These are phyloP conservation scores for Trichogramma evanescens DNA, from an alignment of 2,888 invertebrate species.

Conservation along the genomic window DNA sequence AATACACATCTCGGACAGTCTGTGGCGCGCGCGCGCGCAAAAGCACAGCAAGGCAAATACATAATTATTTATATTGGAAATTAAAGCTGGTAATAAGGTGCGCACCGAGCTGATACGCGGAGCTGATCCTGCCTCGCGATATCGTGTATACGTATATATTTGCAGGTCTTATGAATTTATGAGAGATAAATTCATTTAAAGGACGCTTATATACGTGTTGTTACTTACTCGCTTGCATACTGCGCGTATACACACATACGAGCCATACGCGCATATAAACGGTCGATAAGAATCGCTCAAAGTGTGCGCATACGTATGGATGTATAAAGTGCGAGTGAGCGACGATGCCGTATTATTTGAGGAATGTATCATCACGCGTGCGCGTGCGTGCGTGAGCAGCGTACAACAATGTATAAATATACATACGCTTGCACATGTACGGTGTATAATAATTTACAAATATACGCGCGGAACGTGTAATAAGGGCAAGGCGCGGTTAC, in stretches of 20 bases:
- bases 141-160: neutral
- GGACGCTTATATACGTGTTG: too few relatives aligned
- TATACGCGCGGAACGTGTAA: too few relatives aligned
- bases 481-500: too few relatives aligned
- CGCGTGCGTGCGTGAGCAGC: too few relatives aligned
- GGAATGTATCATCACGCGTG: neutral
- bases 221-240: too few relatives aligned
- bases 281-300: neutral
- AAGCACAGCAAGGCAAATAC: too few relatives aligned
- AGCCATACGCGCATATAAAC: slow-evolving; percentile 7
- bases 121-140: slow-evolving; percentile 8
- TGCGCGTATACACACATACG: too few relatives aligned
- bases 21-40: neutral
- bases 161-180: slow-evolving; percentile 12
- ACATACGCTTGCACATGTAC: too few relatives aligned
- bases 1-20: too few relatives aligned
- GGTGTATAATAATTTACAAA: too few relatives aligned
- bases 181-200: slow-evolving; percentile 10
- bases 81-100: neutral
- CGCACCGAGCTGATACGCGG: too few relatives aligned
- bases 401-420: too few relatives aligned
- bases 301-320: neutral
- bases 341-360: neutral
- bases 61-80: slow-evolving; percentile 9
- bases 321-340: slow-evolving; percentile 10